phyloP scores from a whole-genome alignment of 2,888 invertebrate species.

The Barypeithes pellucidus region DNA sequence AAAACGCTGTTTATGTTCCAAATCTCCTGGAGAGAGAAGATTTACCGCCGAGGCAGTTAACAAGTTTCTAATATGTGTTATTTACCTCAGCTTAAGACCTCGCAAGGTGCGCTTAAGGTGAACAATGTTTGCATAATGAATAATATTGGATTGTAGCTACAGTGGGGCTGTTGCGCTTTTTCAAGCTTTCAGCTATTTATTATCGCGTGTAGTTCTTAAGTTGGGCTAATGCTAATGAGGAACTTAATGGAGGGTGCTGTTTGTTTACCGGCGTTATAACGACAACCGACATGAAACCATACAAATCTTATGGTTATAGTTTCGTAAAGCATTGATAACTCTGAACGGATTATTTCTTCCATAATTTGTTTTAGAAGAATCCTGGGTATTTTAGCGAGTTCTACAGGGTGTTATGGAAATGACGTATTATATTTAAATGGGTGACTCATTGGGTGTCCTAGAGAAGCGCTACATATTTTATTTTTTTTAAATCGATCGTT shows the following conservation, averaged over 20 bases:
- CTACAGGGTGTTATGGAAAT: no score
- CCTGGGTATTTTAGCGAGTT: no score
- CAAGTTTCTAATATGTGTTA: slow-evolving; percentile 47
- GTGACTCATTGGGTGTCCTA: no score
- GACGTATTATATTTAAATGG: no score
- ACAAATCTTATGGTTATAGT: background rate
- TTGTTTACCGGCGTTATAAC: background rate
- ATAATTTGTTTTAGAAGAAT: no score
- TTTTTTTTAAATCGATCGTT: no score
- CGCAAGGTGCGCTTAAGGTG: slow-evolving; percentile 41
- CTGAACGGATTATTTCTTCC: no score
- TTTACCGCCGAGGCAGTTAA: slow-evolving; percentile 42
- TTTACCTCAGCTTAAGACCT: slow-evolving; percentile 43
- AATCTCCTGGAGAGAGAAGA: slow-evolving; percentile 31
- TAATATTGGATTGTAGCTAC: slow-evolving; percentile 25
- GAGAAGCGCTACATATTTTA: no score
- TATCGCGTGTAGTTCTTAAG: slow-evolving; percentile 8
- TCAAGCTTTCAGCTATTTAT: slow-evolving; percentile 13
- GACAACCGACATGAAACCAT: background rate
- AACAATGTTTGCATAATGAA: slow-evolving; percentile 46
- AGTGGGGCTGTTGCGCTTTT: slow-evolving; percentile 12
- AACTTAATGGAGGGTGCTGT: background rate
- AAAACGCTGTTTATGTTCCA: slow-evolving; percentile 21
- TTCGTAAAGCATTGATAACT: background rate
- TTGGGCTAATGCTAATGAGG: slow-evolving; percentile 10